phyloP scores from a whole-genome alignment of 2,888 invertebrate genomes.

The Danaus chrysippus region DNA sequence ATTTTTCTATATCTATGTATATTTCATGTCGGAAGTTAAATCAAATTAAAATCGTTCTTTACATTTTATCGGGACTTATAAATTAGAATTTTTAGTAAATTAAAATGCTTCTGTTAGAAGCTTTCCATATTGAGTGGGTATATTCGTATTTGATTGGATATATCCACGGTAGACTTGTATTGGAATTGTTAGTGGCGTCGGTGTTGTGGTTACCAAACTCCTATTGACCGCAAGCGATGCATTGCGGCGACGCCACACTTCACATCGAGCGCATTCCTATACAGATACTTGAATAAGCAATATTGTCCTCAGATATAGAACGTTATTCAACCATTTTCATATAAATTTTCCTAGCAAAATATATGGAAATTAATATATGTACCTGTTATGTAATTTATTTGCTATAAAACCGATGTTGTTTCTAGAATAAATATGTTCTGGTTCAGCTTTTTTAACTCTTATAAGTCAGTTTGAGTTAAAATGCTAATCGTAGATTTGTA shows the following conservation, averaged over 20 bases:
- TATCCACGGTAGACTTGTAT: constrained; percentile 31
- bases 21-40: constrained; percentile 8
- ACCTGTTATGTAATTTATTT: too few relatives aligned
- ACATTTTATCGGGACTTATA: constrained; percentile 14
- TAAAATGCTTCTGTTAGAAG: constrained; percentile 16
- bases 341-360: neutral
- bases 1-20: neutral
- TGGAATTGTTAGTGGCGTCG: constrained; percentile 46
- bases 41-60: constrained; percentile 14
- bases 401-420: constrained; percentile 12
- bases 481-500: constrained; percentile 14
- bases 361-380: too few relatives aligned
- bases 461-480: constrained; percentile 16
- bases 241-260: constrained; percentile 38
- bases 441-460: constrained; percentile 16
- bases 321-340: neutral
- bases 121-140: constrained; percentile 12
- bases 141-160: constrained; percentile 10
- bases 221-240: constrained; percentile 52
- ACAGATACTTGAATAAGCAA: constrained; percentile 22
- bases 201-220: constrained; percentile 46
- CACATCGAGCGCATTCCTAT: constrained; percentile 25
- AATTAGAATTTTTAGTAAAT: constrained; percentile 22
- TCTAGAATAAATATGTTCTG: constrained; percentile 16
- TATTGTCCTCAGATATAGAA: constrained; percentile 14